These are phyloP conservation scores for Pemphredon lugubris DNA, from an alignment of 2,888 invertebrate species.

Conservation along the genomic window DNA sequence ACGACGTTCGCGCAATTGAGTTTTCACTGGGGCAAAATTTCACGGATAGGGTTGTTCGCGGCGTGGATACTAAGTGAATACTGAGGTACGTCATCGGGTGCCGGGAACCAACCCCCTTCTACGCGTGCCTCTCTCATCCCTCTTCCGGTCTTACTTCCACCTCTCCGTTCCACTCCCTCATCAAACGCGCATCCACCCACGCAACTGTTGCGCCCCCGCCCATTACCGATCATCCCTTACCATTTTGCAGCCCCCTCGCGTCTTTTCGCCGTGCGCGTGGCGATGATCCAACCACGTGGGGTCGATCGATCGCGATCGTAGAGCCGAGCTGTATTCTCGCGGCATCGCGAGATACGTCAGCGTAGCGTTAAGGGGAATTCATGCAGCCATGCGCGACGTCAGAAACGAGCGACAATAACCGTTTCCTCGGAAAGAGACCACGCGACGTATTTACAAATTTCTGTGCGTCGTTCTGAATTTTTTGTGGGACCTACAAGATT, in stretches of 20 bases:
- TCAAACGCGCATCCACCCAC: constrained; percentile 79
- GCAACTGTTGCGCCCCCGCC: constrained; percentile 79
- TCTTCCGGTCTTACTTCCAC: constrained; percentile 53
- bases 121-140: constrained; percentile 56
- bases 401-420: too few species aligned
- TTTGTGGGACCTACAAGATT: too few species aligned
- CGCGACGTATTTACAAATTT: too few species aligned
- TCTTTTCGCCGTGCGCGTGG: constrained; percentile 26
- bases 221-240: constrained; percentile 60
- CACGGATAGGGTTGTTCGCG: constrained; percentile 57
- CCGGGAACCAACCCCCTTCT: constrained; percentile 68
- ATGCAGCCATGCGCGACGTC: too few species aligned
- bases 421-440: too few species aligned
- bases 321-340: not conserved
- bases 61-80: constrained; percentile 70
- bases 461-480: too few species aligned
- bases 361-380: too few species aligned
- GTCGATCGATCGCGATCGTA: constrained; percentile 40
- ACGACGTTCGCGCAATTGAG: constrained; percentile 10
- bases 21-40: constrained; percentile 1
- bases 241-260: constrained; percentile 41
- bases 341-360: too few species aligned
- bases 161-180: constrained; percentile 61
- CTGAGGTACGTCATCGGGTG: constrained; percentile 71
- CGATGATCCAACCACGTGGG: constrained; percentile 48